Evolutionary conservation across 2,888 invertebrate species (phyloP), one percentile per base, ranked within the genome.

Genomic region (Scaptomyza cyrtandrae): DNA sequence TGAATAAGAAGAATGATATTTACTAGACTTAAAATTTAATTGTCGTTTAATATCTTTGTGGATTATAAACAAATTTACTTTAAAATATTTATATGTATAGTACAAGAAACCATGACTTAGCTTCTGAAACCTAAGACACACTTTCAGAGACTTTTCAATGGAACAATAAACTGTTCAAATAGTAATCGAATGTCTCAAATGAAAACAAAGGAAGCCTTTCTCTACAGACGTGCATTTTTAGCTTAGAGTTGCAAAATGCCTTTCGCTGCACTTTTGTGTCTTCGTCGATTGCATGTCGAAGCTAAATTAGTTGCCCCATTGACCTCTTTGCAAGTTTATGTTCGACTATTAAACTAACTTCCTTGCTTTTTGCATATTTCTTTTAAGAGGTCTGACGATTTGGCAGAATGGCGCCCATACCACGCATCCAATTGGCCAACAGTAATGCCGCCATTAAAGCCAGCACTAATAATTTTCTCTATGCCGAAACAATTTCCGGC

Each of bases 351-450:
- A 11, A 41, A 31, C 45, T 53, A 75, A 60, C 39, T 46, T 45
- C 53, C 7, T 10, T 10, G 13, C 37, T 9, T 55, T 46, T 52
- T 63, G 29, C 24, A 41, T 74, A 16, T 57, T 29, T 71, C 62
- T 35, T 60, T 27, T 66, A 63, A 50, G 0, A 73, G 70, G n/a
- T 27, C 11, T 10, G 14, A 9, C 10, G 43, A 10, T 35, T 41
- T 35, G 24, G 24, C 33, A 85, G 73, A 71, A 91, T 91, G 91
- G 90, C 91, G 50, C 91, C 90, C 31, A 90, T 91, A 90, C 91
- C 91, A 55, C 86, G 88, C 63, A 79, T 86, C 39, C 72, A 85
- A 61, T 75, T 89, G 63, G 54, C 78, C 53, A 75, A 69, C 61
- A 73, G 60, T 61, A 76, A 72, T 60, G 65, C 75, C 29, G 62